phyloP scores from a whole-genome alignment of 1,140 invertebrate genomes.

The Macrosteles quadrilineatus region DNA sequence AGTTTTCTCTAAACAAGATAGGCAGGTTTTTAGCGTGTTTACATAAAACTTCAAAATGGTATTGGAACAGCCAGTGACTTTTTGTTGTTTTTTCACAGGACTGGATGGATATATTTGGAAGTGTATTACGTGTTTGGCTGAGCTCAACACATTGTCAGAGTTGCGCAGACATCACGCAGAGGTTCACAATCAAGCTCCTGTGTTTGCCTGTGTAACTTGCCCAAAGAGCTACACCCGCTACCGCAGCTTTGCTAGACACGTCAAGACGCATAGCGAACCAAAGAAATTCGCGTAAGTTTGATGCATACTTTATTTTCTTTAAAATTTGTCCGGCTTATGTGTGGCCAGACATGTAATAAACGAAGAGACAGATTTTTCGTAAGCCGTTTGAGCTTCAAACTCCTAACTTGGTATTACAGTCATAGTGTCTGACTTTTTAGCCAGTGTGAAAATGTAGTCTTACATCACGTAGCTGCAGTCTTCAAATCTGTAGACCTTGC shows the following conservation, averaged over 20 bases:
- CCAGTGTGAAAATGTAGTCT: too few species aligned
- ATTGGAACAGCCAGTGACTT: too few species aligned
- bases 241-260: slow-evolving; percentile 59
- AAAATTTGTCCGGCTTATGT: neutral
- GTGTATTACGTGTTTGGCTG: slow-evolving; percentile 58
- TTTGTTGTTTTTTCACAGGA: slow-evolving; percentile 44
- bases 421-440: neutral
- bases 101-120: slow-evolving; percentile 58
- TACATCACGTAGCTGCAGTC: too few species aligned
- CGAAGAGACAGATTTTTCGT: neutral
- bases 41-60: too few species aligned
- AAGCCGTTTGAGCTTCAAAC: neutral
- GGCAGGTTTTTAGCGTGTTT: too few species aligned
- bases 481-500: too few species aligned
- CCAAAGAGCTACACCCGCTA: slow-evolving; percentile 61
- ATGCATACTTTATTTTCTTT: slow-evolving; percentile 32
- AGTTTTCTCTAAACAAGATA: too few species aligned
- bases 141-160: slow-evolving; percentile 53
- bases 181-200: slow-evolving; percentile 56
- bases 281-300: slow-evolving; percentile 56
- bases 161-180: slow-evolving; percentile 56
- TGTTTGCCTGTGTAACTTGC: slow-evolving; percentile 60
- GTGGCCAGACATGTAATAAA: neutral
- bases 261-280: slow-evolving; percentile 56
- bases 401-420: neutral